Conservation (phyloP, 92 coral and sea anemone species). For the Isaurus tuberculatus region DNA sequence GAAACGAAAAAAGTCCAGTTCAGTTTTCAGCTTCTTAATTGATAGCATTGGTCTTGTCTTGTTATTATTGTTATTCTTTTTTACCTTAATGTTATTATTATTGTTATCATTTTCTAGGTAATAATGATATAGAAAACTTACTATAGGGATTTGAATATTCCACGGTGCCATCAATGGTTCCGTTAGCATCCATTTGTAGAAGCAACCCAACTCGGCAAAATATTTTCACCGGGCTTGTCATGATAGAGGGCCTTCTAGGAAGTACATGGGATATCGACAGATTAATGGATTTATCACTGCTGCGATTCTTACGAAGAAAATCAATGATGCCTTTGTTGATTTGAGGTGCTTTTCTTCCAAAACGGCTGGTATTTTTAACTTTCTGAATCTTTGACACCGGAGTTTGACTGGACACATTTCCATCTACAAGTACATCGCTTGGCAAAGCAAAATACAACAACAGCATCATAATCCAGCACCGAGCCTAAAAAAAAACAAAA, state of each 20-base stretch:
- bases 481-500: conserved; percentile 18
- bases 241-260: conserved; percentile 6
- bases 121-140: conserved; percentile 53
- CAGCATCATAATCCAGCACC: conserved; percentile 31
- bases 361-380: conserved; percentile 25
- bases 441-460: conserved; percentile 31
- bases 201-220: conserved; percentile 85
- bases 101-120: too few relatives aligned
- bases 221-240: conserved; percentile 50
- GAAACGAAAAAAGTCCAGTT: too few relatives aligned
- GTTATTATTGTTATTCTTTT: too few relatives aligned
- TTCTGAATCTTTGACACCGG: background rate
- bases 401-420: background rate
- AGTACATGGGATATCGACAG: conserved; percentile 1
- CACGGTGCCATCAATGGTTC: conserved; percentile 79
- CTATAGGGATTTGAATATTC: conserved; percentile 67
- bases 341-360: conserved; percentile 5
- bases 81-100: too few relatives aligned
- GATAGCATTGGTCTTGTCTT: too few relatives aligned
- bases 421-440: conserved; percentile 30
- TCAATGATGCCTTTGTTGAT: conserved; percentile 29
- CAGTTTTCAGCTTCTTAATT: too few relatives aligned
- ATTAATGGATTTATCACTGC: conserved; percentile 19
- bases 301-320: conserved; percentile 39
- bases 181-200: conserved; percentile 75